Evolutionary conservation across 2,113 vertebrate genomes (phyloP).

Genomic region (Micromys minutus): DNA sequence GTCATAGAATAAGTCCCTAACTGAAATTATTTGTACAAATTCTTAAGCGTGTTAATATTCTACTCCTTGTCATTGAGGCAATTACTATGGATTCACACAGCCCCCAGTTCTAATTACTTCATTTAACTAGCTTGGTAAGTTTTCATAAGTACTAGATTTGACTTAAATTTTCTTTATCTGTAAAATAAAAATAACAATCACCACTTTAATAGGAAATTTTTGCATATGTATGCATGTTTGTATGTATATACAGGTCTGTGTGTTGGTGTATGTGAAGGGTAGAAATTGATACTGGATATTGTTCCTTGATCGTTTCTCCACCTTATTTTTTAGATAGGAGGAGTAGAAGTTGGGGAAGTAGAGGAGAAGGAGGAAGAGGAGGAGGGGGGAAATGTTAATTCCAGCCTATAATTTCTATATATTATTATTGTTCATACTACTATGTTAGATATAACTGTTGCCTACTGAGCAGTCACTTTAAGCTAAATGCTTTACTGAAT

Average conservation of each 20-base stretch:
- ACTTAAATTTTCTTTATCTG: slow-evolving; percentile 39
- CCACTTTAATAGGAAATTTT: not conserved
- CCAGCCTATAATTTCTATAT: not conserved
- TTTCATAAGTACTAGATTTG: not conserved
- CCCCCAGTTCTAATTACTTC: not conserved
- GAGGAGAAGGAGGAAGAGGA: no score
- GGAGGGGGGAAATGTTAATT: not conserved
- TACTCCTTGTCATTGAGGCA: not conserved
- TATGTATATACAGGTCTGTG: not conserved
- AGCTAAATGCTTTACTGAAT: not conserved
- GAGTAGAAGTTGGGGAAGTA: not conserved
- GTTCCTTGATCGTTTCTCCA: not conserved
- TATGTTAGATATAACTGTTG: not conserved
- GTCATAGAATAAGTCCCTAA: not conserved
- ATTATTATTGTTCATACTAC: slow-evolving; percentile 15
- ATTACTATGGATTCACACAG: not conserved
- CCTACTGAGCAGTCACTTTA: not conserved
- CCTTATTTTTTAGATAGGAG: not conserved
- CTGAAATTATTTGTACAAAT: not conserved
- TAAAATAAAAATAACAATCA: slow-evolving; percentile 45
- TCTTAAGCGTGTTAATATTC: not conserved
- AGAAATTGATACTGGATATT: not conserved
- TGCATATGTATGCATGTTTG: not conserved
- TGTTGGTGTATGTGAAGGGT: not conserved
- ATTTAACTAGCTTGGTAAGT: not conserved